Conservation (phyloP, 1,140 invertebrate genomes). For the Nymphalis io region DNA sequence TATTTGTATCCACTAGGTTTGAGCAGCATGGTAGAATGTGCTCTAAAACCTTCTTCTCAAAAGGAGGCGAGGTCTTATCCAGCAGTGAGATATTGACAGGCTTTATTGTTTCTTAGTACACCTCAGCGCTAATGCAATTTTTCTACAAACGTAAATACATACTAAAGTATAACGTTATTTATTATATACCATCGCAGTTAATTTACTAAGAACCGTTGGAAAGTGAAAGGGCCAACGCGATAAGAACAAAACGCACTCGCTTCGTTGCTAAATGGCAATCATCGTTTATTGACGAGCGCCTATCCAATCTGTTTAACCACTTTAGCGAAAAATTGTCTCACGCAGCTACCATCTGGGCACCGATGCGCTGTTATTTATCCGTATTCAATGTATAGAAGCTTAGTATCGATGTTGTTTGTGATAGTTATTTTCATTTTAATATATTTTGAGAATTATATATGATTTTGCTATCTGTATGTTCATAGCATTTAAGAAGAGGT, state of each 20-base stretch:
- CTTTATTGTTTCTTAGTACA: too few relatives aligned
- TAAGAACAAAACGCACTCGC: slow-evolving; percentile 18
- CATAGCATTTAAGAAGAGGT: too few relatives aligned
- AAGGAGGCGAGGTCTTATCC: too few relatives aligned
- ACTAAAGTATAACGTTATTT: not conserved
- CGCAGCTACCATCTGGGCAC: slow-evolving; percentile 47
- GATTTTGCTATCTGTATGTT: too few relatives aligned
- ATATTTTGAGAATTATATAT: too few relatives aligned
- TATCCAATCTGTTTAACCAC: slow-evolving; percentile 70
- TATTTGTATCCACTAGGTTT: too few relatives aligned
- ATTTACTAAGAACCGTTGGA: slow-evolving; percentile 22
- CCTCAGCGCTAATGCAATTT: too few relatives aligned
- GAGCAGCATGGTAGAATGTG: too few relatives aligned
- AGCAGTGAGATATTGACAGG: too few relatives aligned
- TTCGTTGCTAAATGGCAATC: slow-evolving; percentile 46
- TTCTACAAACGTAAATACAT: too few relatives aligned
- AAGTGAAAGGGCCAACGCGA: slow-evolving; percentile 14
- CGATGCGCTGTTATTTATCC: slow-evolving; percentile 20
- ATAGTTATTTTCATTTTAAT: not conserved
- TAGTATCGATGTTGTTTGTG: not conserved
- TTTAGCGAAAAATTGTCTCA: slow-evolving; percentile 73
- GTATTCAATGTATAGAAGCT: not conserved
- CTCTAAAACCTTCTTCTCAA: too few relatives aligned
- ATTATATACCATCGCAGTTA: slow-evolving; percentile 20
- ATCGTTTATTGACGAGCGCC: slow-evolving; percentile 55